A percentile compares a stretch with the other conserved stretches of the same genome.
Evolutionary conservation across 2,113 vertebrate species (phyloP).

Genomic region (Delphinus delphis): DNA sequence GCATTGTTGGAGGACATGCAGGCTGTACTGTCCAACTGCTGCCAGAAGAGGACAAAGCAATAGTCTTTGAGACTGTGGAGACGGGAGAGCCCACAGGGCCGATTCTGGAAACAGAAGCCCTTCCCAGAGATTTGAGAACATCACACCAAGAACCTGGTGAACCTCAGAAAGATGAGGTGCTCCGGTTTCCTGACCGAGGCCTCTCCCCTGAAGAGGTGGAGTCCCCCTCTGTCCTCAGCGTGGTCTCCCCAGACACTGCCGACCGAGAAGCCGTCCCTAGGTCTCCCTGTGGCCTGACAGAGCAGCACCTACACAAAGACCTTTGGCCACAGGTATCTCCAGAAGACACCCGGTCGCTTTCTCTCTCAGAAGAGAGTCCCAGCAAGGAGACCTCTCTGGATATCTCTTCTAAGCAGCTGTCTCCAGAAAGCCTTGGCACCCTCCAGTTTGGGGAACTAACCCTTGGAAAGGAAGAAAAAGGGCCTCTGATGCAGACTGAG

Average conservation of each 20-base stretch:
- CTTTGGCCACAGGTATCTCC: conserved; percentile 78
- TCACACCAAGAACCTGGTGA: conserved; percentile 65
- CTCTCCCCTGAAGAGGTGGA: conserved; percentile 81
- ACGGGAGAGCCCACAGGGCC: conserved; percentile 33
- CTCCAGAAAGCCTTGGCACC: conserved; percentile 77
- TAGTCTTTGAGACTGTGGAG: conserved; percentile 47
- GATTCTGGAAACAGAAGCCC: conserved; percentile 53
- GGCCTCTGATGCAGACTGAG: conserved; percentile 23
- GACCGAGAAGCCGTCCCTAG: conserved; percentile 59
- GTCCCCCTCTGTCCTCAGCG: conserved; percentile 77
- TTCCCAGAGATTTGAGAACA: conserved; percentile 42
- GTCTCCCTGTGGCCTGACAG: conserved; percentile 52
- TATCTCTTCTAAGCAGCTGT: conserved; percentile 78
- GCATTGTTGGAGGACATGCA: background rate
- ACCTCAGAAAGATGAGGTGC: conserved; percentile 64
- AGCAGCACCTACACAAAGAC: conserved; percentile 52
- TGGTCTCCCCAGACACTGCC: conserved; percentile 73
- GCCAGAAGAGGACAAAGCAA: conserved; percentile 75
- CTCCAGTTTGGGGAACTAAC: conserved; percentile 76
- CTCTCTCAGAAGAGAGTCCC: conserved; percentile 81
- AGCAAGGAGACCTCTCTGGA: conserved; percentile 80
- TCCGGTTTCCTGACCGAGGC: conserved; percentile 59
- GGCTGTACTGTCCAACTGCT: conserved; percentile 22
- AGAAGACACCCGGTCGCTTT: conserved; percentile 79
- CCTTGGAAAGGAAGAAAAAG: conserved; percentile 72